These are phyloP conservation scores for Crepidodera aurea DNA, from an alignment of 2,888 invertebrate species.

Conservation along the genomic window DNA sequence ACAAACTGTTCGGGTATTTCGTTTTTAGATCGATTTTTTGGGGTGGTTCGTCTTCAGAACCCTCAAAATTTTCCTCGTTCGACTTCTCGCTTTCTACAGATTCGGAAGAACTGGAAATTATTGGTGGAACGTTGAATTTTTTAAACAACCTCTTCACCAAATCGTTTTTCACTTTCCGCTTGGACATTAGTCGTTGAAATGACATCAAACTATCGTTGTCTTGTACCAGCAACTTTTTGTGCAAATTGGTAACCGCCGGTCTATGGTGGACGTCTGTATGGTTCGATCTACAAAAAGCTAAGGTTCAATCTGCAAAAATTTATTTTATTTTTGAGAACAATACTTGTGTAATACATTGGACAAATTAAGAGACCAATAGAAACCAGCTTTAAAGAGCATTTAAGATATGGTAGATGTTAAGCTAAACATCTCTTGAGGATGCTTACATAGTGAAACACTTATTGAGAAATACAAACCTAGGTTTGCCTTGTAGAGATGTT, in stretches of 20 bases:
- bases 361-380: no score
- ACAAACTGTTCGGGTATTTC: conserved; percentile 50
- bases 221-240: conserved; percentile 46
- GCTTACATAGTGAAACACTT: no score
- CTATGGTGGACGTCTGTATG: background rate
- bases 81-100: background rate
- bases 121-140: background rate
- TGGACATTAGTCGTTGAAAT: conserved; percentile 50
- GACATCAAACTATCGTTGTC: conserved; percentile 51
- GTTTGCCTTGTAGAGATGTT: background rate
- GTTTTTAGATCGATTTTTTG: conserved; percentile 24
- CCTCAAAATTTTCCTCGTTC: background rate
- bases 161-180: conserved; percentile 8
- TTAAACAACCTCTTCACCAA: background rate
- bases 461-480: background rate
- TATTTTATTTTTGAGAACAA: no score
- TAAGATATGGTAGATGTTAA: no score
- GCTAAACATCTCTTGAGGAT: no score
- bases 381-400: no score
- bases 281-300: background rate
- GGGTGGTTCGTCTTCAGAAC: background rate
- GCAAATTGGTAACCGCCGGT: conserved; percentile 48
- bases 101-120: background rate
- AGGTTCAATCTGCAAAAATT: no score
- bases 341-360: no score